Conservation (phyloP, 2,888 invertebrate genomes). For the Tridacna gigas region DNA sequence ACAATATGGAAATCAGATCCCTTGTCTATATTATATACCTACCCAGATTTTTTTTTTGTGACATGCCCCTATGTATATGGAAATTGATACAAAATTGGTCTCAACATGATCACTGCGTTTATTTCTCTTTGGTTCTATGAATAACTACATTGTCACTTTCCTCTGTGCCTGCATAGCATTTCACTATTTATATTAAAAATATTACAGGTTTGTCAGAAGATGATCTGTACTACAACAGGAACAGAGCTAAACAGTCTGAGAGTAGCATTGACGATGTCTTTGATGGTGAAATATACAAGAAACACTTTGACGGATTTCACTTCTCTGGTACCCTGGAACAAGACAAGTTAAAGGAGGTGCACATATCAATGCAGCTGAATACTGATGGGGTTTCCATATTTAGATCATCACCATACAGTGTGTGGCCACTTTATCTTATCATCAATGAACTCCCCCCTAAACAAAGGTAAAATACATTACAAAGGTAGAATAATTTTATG, state of each 20-base stretch:
- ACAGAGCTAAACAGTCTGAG: slow-evolving; percentile 2
- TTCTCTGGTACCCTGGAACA: slow-evolving; percentile 17
- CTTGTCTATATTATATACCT: no score
- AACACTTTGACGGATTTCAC: slow-evolving; percentile 4
- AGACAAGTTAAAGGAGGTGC: slow-evolving; percentile 21
- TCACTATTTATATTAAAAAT: slow-evolving; percentile 8
- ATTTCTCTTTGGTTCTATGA: slow-evolving; percentile 7
- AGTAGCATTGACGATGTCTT: slow-evolving; percentile 33
- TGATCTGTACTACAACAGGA: slow-evolving; percentile 17
- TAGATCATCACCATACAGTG: slow-evolving; percentile 40
- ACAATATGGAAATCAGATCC: no score
- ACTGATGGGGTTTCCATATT: slow-evolving; percentile 64
- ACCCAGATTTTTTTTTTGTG: no score
- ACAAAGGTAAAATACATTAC: slow-evolving; percentile 27
- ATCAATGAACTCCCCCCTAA: slow-evolving; percentile 58
- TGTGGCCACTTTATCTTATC: slow-evolving; percentile 54
- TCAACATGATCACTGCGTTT: slow-evolving; percentile 4
- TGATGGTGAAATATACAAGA: slow-evolving; percentile 32
- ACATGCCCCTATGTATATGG: no score
- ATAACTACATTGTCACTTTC: slow-evolving; percentile 3
- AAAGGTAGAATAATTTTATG: no score
- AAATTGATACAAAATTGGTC: no score
- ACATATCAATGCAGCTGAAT: slow-evolving; percentile 27
- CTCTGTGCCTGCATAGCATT: slow-evolving; percentile 9
- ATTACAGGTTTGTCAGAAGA: slow-evolving; percentile 20